Evolutionary conservation across 2,113 vertebrate species (phyloP).

Genomic region (Oophaga pumilio): DNA sequence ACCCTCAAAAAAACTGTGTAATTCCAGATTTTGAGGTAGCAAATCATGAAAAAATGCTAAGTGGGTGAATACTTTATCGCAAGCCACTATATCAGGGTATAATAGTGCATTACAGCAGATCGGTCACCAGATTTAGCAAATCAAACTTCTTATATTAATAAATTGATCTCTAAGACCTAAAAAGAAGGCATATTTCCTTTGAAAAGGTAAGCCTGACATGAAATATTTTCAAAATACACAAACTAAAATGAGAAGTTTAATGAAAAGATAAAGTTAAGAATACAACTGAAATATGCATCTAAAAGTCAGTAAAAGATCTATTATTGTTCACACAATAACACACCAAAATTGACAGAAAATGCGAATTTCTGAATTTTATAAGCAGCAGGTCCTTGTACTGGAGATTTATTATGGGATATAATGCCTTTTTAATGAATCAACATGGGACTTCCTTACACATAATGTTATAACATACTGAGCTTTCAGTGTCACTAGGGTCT

Average conservation of each 20-base stretch:
- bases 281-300: not conserved
- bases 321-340: conserved; percentile 6
- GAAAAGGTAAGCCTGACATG: no score
- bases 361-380: not conserved
- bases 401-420: conserved; percentile 41
- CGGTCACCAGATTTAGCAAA: no score
- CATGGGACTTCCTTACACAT: conserved; percentile 40
- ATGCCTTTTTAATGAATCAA: conserved; percentile 51
- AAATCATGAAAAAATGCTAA: no score
- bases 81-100: no score
- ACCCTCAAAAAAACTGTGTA: no score
- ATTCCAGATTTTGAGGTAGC: no score
- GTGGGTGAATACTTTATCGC: no score
- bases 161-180: no score
- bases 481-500: conserved; percentile 10
- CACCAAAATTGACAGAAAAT: conserved; percentile 1
- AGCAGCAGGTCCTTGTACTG: not conserved
- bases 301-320: conserved; percentile 4
- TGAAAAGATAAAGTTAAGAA: not conserved
- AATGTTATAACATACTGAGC: conserved; percentile 40
- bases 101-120: no score
- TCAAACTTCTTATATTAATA: no score
- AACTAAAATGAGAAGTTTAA: not conserved
- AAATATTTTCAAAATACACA: not conserved
- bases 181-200: no score